Percentiles rank a stretch among this genome's conserved stretches.
phyloP scores from a whole-genome alignment of 2,797 vertebrate genomes.

The Microtus agrestis region DNA sequence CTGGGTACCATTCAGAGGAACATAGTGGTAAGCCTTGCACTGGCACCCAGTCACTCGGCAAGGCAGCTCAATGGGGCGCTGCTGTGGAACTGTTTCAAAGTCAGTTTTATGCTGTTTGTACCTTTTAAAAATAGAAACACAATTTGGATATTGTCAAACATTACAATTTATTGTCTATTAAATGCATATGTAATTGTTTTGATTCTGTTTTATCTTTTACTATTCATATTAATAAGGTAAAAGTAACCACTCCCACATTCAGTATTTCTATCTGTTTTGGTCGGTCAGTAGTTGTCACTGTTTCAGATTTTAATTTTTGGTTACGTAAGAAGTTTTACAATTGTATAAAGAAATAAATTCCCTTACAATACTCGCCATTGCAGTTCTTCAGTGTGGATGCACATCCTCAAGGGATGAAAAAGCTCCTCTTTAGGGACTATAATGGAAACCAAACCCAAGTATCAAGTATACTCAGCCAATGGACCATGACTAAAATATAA shows the following conservation, averaged over 20 bases:
- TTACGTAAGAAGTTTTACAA: slow-evolving; percentile 55
- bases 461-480: neutral
- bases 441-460: neutral
- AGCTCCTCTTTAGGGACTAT: neutral
- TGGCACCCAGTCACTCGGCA: slow-evolving; percentile 89
- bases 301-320: slow-evolving; percentile 39
- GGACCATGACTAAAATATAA: neutral
- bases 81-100: slow-evolving; percentile 90
- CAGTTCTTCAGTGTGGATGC: neutral
- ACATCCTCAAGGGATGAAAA: neutral
- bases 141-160: neutral
- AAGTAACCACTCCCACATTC: neutral
- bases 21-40: slow-evolving; percentile 90
- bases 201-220: neutral
- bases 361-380: slow-evolving; percentile 17
- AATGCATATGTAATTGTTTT: slow-evolving; percentile 26
- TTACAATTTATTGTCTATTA: slow-evolving; percentile 3
- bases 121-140: slow-evolving; percentile 84
- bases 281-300: slow-evolving; percentile 6
- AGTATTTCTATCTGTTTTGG: slow-evolving; percentile 19
- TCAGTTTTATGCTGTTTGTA: slow-evolving; percentile 96
- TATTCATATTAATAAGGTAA: slow-evolving; percentile 14
- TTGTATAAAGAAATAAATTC: slow-evolving; percentile 25
- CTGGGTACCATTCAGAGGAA: slow-evolving; percentile 89
- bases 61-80: slow-evolving; percentile 90